Conservation (phyloP, 2,113 vertebrate genomes). For the Camelus dromedarius region DNA sequence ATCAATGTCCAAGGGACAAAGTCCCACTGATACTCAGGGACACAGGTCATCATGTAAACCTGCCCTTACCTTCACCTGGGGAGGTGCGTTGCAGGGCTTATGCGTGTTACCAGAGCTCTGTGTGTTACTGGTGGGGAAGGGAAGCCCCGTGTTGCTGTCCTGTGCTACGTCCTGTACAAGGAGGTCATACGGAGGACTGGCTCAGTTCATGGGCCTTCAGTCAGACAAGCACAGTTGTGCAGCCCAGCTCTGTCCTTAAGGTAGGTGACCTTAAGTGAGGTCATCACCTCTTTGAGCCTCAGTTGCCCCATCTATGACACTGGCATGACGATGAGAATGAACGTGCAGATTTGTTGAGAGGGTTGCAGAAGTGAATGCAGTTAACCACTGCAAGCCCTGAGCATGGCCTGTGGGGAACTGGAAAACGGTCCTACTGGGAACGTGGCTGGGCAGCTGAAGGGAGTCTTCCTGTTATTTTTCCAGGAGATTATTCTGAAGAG, state of each 20-base stretch:
- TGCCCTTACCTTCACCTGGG: background rate
- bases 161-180: no score
- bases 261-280: background rate
- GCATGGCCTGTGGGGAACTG: background rate
- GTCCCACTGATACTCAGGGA: background rate
- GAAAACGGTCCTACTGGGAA: accelerated
- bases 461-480: slow-evolving; percentile 7
- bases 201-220: background rate
- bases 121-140: background rate
- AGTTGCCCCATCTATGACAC: background rate
- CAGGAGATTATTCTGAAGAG: slow-evolving; percentile 99
- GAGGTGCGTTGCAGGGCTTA: background rate
- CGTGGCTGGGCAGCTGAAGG: background rate
- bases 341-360: background rate
- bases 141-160: no score
- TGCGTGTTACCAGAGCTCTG: background rate
- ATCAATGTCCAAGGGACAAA: background rate
- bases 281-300: background rate
- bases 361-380: background rate
- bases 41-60: background rate
- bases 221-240: background rate
- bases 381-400: background rate
- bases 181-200: background rate
- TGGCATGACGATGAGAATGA: background rate
- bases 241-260: background rate